A percentile compares a stretch with the other conserved stretches of the same genome.
Evolutionary conservation across 2,888 invertebrate species (phyloP).

Genomic region (Andrena camellia): DNA sequence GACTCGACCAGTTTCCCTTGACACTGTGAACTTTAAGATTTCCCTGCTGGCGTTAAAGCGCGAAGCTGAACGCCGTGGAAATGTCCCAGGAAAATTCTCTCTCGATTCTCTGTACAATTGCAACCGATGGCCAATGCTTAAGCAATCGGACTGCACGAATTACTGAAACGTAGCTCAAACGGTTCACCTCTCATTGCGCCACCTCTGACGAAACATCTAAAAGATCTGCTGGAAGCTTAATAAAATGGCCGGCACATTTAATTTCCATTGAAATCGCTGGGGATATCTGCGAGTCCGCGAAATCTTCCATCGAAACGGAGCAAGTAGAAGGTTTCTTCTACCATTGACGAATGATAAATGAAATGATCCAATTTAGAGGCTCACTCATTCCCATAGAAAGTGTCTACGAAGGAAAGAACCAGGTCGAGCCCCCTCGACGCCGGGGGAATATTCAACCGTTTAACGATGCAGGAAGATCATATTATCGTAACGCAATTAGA

Average conservation of each 20-base stretch:
- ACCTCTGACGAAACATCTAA: too few relatives aligned
- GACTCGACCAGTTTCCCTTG: slow-evolving; percentile 65
- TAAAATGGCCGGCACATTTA: too few relatives aligned
- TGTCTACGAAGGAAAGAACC: not conserved
- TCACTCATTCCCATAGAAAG: slow-evolving; percentile 4
- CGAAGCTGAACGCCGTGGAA: not conserved
- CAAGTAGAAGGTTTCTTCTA: too few relatives aligned
- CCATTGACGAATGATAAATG: too few relatives aligned
- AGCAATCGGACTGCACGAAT: not conserved
- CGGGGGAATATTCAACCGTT: slow-evolving; percentile 39
- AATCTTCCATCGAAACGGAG: too few relatives aligned
- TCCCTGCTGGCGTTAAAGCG: slow-evolving; percentile 11
- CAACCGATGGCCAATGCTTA: too few relatives aligned
- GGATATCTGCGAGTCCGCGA: too few relatives aligned
- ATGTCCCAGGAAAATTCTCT: not conserved
- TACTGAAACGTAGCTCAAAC: too few relatives aligned
- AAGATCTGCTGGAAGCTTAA: too few relatives aligned
- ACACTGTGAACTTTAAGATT: slow-evolving; percentile 68
- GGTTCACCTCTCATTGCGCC: too few relatives aligned
- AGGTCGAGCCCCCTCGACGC: slow-evolving; percentile 41
- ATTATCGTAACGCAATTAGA: slow-evolving; percentile 62
- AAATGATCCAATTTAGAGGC: not conserved
- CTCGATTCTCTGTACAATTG: not conserved
- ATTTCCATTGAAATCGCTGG: too few relatives aligned
- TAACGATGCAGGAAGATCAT: slow-evolving; percentile 57